Base-by-base conservation (phyloP, 2,113 vertebrate genomes). In the Vidua chalybeata region DNA sequence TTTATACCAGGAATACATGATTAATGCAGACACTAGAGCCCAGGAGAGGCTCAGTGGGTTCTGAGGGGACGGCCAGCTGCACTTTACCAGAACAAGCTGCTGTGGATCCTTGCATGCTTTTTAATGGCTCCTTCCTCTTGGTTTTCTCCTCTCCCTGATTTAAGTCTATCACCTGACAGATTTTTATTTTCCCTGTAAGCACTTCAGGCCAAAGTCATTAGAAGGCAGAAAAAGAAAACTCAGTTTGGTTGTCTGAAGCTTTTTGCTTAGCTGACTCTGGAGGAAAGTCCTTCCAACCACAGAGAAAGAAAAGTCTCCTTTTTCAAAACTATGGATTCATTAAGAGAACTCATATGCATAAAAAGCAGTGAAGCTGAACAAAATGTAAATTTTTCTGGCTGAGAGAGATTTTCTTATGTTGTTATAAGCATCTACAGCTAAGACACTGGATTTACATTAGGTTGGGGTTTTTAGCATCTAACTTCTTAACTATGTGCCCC, bases 401-500 rank as follows among this genome's bases (percentile, higher is more conserved):
- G 51, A 77, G 56, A 77, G 88, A 80, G 19, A 54, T 87, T 90
- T 96, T 94, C 75, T 71, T 88, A 59, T 72, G 67, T 69, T 93
- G 8, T 43, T 87, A 62, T 69, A 87, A 45, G 27, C 26, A 89
- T 76, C 79, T 94, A 74, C 39, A 78, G 37, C 73, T 92, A 72
- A 92, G 46, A 87, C 58, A 54, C 21, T 79, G 63, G 6, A 82
- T 90, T 96, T 87, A 45, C 41, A 35, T 73, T 75, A 28, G 41
- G 26, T 7, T 54, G 15, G 7, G 0, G 4, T 11, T 58, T 67
- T 88, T 48, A 83, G 18, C 23, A 46, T 61, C 20, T 85, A 28
- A 20, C 23, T 73, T 87, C 52, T 51, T 87, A 84, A 68, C 9
- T 66, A 2, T 4, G 7, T 28, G 35, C 8, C 52, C 89, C 31